Base-by-base conservation (phyloP, 2,113 vertebrate species). In the Cervus canadensis region DNA sequence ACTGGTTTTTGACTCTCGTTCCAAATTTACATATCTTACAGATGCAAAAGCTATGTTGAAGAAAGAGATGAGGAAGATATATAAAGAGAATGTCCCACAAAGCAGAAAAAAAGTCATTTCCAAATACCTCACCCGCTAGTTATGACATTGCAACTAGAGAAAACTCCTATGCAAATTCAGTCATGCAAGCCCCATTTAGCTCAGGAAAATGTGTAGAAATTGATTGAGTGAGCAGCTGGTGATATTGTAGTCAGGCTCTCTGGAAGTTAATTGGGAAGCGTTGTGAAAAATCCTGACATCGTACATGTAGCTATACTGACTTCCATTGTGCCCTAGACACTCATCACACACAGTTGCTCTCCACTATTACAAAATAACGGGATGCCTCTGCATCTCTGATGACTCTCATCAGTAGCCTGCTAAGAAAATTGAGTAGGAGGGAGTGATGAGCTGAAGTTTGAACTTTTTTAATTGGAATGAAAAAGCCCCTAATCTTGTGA, bases 151-250 rank as follows among this genome's bases (percentile, higher is more conserved):
- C 84, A 96, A 97, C 96, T 96, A 45, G 93, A 98, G 97, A 97
- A 97, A 97, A 98, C 96, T 89, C 97, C 96, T 98, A 97, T 98
- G 95, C 97, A 98, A 97, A 98, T 97, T 97, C 96, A 97, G 93
- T 95, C 98, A 97, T 97, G 93, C 84, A 97, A 98, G 91, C 76
- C 89, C 96, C 97, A 98, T 98, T 98, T 97, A 98, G 97, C 95
- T 94, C 96, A 96, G 95, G 92, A 96, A 98, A 98, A 98, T 97
- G 95, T 97, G 96, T 79, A 95, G 97, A 97, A 96, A 98, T 98
- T 97, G 98, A 98, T 96, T 98, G 97, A 98, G 71, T 93, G 98
- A 98, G 97, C 98, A 98, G 97, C 97, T 98, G 98, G 98, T 97
- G 90, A 98, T 97, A 98, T 97, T 98, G 96, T 98, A 97, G 94